A percentile compares a stretch with the other conserved stretches of the same genome.
Evolutionary conservation across 2,888 invertebrate species (phyloP).

Genomic region (Argyresthia albistria): DNA sequence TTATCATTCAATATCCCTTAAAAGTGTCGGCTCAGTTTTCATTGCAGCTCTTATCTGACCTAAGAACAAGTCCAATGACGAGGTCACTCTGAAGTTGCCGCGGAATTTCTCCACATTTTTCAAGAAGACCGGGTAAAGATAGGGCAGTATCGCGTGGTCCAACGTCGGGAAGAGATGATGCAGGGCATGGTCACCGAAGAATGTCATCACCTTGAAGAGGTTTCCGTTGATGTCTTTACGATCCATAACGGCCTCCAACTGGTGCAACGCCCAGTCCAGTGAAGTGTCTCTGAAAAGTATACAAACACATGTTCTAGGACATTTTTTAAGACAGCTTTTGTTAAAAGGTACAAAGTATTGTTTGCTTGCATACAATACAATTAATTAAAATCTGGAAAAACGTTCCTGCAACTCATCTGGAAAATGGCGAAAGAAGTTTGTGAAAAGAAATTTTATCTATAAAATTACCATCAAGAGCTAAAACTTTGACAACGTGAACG

Average conservation of each 20-base stretch:
- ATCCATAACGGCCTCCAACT: constrained; percentile 83
- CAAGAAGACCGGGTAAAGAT: constrained; percentile 75
- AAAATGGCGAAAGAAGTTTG: too few species aligned
- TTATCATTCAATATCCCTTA: not conserved
- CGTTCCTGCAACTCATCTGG: too few species aligned
- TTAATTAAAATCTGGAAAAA: too few species aligned
- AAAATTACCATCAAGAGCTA: too few species aligned
- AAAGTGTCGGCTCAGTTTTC: constrained; percentile 29
- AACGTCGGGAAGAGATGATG: constrained; percentile 87
- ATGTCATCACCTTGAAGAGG: constrained; percentile 76
- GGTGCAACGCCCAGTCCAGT: constrained; percentile 84
- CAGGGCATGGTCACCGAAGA: constrained; percentile 83
- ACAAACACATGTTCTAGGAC: not conserved
- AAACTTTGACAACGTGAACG: too few species aligned
- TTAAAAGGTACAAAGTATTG: too few species aligned
- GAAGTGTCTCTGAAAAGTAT: constrained; percentile 40
- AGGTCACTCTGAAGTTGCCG: constrained; percentile 53
- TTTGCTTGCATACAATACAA: too few species aligned
- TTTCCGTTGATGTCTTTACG: constrained; percentile 77
- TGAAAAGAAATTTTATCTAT: too few species aligned
- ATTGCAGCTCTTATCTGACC: constrained; percentile 41
- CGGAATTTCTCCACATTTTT: constrained; percentile 75
- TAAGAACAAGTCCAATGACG: constrained; percentile 40
- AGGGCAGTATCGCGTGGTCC: constrained; percentile 79
- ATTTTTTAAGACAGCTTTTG: too few species aligned